These are phyloP conservation scores for Caenorhabditis briggsae DNA, from an alignment of 1,140 invertebrate species.

Conservation along the genomic window DNA sequence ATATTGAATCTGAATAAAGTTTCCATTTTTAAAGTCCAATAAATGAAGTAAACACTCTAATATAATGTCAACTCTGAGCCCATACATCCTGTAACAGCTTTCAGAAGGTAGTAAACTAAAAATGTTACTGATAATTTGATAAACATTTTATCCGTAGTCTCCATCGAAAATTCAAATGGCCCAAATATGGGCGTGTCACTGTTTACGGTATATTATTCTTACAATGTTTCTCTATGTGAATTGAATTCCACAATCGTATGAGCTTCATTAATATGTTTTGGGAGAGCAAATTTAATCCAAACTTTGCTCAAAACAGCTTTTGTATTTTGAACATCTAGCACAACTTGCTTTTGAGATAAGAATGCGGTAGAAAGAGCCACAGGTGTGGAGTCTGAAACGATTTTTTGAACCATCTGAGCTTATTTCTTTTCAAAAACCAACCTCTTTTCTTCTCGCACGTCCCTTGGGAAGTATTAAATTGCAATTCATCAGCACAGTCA, in stretches of 20 bases:
- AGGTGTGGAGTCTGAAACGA: conserved; percentile 44
- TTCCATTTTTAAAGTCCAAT: too few species aligned
- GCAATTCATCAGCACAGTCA: conserved; percentile 57
- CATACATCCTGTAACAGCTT: too few species aligned
- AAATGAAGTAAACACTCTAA: too few species aligned
- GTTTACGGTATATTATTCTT: neutral
- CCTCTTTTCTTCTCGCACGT: conserved; percentile 36
- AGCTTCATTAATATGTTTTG: conserved; percentile 16
- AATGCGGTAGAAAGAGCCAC: conserved; percentile 51
- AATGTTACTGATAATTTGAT: too few species aligned
- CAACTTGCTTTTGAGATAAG: conserved; percentile 28
- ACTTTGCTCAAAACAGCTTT: conserved; percentile 58
- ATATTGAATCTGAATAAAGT: conserved; percentile 24
- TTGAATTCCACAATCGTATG: conserved; percentile 56
- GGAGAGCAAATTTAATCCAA: conserved; percentile 56
- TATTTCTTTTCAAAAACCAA: neutral
- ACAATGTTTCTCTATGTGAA: conserved; percentile 61
- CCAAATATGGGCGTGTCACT: too few species aligned
- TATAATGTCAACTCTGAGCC: neutral
- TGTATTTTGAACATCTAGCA: conserved; percentile 52
- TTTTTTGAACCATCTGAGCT: too few species aligned
- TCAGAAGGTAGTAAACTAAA: too few species aligned
- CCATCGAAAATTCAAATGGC: too few species aligned
- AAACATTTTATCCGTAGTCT: too few species aligned
- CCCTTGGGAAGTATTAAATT: conserved; percentile 35